Base-by-base conservation (phyloP, 2,888 invertebrate species). In the Harpalus rufipes region DNA sequence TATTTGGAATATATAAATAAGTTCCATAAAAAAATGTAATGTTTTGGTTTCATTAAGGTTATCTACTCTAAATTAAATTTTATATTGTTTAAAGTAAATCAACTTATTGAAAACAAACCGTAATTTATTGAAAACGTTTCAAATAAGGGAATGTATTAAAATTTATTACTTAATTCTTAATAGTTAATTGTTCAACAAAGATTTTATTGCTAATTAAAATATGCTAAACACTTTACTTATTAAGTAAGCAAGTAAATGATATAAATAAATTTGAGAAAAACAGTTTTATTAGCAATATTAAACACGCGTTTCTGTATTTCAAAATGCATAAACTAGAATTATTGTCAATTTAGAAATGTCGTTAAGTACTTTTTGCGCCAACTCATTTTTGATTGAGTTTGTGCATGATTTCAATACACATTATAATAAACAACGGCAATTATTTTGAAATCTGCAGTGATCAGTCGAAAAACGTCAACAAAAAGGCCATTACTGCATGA, bases 311-410 rank as follows among this genome's bases (percentile, higher is more conserved):
- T 59, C 16, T 59, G 16, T 56, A 56, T 14, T 59, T 14, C 14
- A 59, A 14, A 59, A 59, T 12, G 14, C n/a, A 59, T 59, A 59
- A 59, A 59, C 16, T 59, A 16, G 59, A 59, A 59, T 59, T 59
- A 59, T 16, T 59, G 59, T 59, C 59, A 59, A 59, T 59, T 59
- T 59, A 59, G 59, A 59, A 59, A 59, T 59, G 16, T 59, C 59
- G 6, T 59, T 59, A 14, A 12, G 16, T 56, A 16, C 7, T 59
- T 59, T 59, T 59, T 59, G 59, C 59, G n/a, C 56, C n/a, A 16
- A 59, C 59, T 4, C 59, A 59, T 59, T 16, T 59, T 59, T 59
- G 59, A 16, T 59, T 59, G 14, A 14, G 14, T n/a, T 58, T 58
- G 58, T 58, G 58, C 58, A n/a, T 58, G 16, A 16, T 59, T 59